Conservation (phyloP, 2,888 invertebrate species). For the Diarsia brunnea region DNA sequence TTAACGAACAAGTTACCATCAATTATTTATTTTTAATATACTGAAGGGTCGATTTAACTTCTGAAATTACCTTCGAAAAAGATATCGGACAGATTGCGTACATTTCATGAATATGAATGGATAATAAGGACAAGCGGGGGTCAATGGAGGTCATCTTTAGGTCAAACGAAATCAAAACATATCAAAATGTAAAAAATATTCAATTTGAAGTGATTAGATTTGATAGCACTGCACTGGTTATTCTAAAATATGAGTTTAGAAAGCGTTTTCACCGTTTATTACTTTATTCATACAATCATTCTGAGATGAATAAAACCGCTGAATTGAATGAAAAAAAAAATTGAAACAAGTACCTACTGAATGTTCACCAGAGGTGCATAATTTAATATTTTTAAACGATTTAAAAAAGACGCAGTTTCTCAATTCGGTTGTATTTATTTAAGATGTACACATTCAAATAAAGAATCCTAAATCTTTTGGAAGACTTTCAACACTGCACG, state of each 20-base stretch:
- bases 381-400: no score
- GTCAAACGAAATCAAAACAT: slow-evolving; percentile 24
- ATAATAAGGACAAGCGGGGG: slow-evolving; percentile 26
- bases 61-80: slow-evolving; percentile 13
- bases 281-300: slow-evolving; percentile 8
- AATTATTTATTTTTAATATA: slow-evolving; percentile 28
- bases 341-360: neutral
- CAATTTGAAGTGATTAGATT: slow-evolving; percentile 26
- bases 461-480: no score
- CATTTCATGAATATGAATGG: slow-evolving; percentile 39
- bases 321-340: neutral
- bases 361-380: neutral
- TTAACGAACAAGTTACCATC: slow-evolving; percentile 25
- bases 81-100: slow-evolving; percentile 9
- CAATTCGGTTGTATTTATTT: no score
- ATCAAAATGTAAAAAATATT: slow-evolving; percentile 26
- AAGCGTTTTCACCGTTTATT: slow-evolving; percentile 15
- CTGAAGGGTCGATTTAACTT: slow-evolving; percentile 23
- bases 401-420: no score
- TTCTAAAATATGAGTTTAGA: neutral
- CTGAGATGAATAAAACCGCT: neutral
- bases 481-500: no score
- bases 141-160: slow-evolving; percentile 33
- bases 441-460: no score
- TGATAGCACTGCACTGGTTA: slow-evolving; percentile 20